Evolutionary conservation across 2,888 invertebrate species (phyloP).

Genomic region (Isotomurus palustris): DNA sequence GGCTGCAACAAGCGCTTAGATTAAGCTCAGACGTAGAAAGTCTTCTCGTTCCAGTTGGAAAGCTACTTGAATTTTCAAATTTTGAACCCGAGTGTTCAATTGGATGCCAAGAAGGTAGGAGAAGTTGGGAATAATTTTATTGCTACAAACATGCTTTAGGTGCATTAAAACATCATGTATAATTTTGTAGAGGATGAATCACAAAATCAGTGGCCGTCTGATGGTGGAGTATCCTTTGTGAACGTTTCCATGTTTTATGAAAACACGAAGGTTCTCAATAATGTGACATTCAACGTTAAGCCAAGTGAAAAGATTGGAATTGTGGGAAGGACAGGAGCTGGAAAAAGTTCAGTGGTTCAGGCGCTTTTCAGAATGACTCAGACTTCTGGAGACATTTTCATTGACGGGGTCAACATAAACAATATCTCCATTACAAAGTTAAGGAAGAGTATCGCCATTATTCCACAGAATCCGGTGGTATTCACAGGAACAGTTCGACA

Average conservation of each 20-base stretch:
- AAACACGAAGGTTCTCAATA: conserved; percentile 50
- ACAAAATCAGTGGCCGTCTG: conserved; percentile 50
- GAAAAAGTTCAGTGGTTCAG: conserved; percentile 47
- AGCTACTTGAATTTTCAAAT: no score
- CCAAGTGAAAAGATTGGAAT: conserved; percentile 56
- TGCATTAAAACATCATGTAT: no score
- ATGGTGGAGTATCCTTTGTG: conserved; percentile 47
- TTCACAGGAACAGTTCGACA: conserved; percentile 49
- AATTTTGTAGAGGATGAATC: conserved; percentile 47
- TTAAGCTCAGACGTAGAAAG: no score
- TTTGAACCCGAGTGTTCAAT: no score
- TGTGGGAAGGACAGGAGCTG: conserved; percentile 56
- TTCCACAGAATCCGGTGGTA: conserved; percentile 49
- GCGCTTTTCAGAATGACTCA: conserved; percentile 46
- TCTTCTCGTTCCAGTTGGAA: no score
- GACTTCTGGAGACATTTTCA: conserved; percentile 46
- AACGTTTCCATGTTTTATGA: conserved; percentile 49
- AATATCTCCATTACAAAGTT: conserved; percentile 44
- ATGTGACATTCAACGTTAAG: conserved; percentile 52
- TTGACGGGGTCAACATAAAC: conserved; percentile 47
- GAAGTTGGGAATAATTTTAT: no score
- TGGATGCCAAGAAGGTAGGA: no score
- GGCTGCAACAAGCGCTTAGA: no score
- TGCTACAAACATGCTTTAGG: no score
- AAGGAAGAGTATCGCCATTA: conserved; percentile 47